Evolutionary conservation across 2,113 vertebrate species (phyloP).

Genomic region (Puma concolor): DNA sequence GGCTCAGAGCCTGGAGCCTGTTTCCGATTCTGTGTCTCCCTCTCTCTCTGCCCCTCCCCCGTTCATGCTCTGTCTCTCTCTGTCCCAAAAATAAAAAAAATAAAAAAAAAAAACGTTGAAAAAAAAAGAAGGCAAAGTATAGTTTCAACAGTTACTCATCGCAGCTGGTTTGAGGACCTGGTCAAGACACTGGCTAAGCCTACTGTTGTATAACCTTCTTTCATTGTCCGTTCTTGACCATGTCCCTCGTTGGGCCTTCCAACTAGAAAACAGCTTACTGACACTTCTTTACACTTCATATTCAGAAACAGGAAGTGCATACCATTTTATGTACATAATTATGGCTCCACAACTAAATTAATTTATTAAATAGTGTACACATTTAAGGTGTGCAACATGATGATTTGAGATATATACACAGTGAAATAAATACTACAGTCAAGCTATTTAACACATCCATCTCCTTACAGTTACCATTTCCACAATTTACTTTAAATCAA

Average conservation of each 20-base stretch:
- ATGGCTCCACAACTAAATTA: neutral
- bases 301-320: neutral
- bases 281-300: neutral
- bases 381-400: neutral
- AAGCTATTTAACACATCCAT: neutral
- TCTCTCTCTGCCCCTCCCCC: too few relatives aligned
- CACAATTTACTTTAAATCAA: constrained; percentile 12
- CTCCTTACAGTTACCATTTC: neutral
- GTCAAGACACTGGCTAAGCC: neutral
- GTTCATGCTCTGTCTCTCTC: too few relatives aligned
- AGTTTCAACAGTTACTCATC: neutral
- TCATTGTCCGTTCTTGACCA: neutral
- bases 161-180: neutral
- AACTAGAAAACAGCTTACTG: neutral
- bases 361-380: neutral
- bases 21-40: too few relatives aligned
- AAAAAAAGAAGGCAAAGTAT: neutral
- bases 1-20: too few relatives aligned
- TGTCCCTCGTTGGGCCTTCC: neutral
- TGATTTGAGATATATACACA: neutral
- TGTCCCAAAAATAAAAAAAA: too few relatives aligned
- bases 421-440: neutral
- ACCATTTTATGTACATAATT: constrained; percentile 15
- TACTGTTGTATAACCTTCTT: neutral
- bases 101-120: too few relatives aligned